Percentiles rank a stretch among this genome's conserved stretches.
These are phyloP conservation scores for Cirrhinus mrigala DNA, from an alignment of 2,797 vertebrate genomes.

Conservation along the genomic window DNA sequence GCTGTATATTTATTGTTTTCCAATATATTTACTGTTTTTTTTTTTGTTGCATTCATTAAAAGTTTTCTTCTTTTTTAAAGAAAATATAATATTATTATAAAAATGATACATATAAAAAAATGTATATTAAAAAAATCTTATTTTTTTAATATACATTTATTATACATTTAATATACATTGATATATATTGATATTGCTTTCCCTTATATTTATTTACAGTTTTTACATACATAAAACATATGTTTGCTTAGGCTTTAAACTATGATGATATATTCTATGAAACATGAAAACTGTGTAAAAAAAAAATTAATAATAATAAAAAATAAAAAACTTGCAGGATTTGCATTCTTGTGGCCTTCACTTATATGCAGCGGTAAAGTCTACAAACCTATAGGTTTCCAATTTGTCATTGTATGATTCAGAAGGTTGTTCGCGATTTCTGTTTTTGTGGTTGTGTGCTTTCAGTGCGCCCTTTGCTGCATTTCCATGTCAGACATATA, in stretches of 20 bases:
- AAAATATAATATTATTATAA: too few relatives aligned
- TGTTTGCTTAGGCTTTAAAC: neutral
- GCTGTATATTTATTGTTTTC: neutral
- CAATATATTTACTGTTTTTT: too few relatives aligned
- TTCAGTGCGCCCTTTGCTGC: neutral
- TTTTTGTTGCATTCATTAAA: neutral
- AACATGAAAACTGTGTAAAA: neutral
- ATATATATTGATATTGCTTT: neutral
- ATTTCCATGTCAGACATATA: neutral
- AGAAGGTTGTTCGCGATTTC: neutral
- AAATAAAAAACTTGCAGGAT: neutral
- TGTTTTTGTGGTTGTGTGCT: neutral
- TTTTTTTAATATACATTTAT: too few relatives aligned
- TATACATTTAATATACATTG: neutral
- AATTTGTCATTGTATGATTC: constrained; percentile 3
- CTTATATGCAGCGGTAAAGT: neutral
- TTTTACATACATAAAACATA: neutral
- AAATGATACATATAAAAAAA: neutral
- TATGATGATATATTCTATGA: neutral
- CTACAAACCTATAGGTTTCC: neutral
- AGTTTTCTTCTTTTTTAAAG: too few relatives aligned
- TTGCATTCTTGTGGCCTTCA: neutral
- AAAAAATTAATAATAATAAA: too few relatives aligned
- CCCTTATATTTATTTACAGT: neutral
- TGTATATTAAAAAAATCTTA: too few relatives aligned